Evolutionary conservation across 2,888 invertebrate species (phyloP), one percentile per base, ranked within the genome.

Genomic region (Acanthacorydalis orientalis): DNA sequence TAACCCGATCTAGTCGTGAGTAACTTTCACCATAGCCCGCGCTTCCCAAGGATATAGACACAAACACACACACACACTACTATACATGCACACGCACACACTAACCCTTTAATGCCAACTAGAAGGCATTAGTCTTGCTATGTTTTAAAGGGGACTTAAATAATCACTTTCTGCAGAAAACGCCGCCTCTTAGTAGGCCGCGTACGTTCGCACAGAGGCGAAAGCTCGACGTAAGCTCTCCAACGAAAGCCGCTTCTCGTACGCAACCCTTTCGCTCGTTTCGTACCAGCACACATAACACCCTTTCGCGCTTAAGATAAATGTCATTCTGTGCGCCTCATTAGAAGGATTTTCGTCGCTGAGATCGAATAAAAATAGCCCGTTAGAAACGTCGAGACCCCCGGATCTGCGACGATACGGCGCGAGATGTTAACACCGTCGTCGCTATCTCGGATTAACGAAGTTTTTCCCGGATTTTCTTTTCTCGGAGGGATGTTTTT

Each of bases 91-190:
- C 23, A 23, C 3, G 8, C 39, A n/a, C 12, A 39, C 39, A 39
- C 53, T 56, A 59, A 58, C 60, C 61, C 61, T 59, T 63, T 62
- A 63, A 61, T 61, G 59, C 61, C 59, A 56, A 32, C 16, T 16
- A 55, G 53, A 56, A 57, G 57, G 60, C 61, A 64, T 64, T 64
- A 63, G 61, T 62, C 62, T 60, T 60, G 60, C 62, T 61, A 60
- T 60, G 57, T 62, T 62, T 61, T 60, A 62, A 63, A 60, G 61
- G 62, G 63, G 62, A 63, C 61, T 61, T 61, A 60, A 63, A 62
- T 64, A 64, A 64, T 64, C 63, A 61, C 59, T 23, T 23, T 23
- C 23, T 23, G 23, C 57, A 42, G 16, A n/a, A 44, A 57, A 57
- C 57, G 57, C 57, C 59, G 59, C 60, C 61, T 59, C 60, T 62